phyloP scores from a whole-genome alignment of 2,797 vertebrate genomes.

The Bufotes viridis region DNA sequence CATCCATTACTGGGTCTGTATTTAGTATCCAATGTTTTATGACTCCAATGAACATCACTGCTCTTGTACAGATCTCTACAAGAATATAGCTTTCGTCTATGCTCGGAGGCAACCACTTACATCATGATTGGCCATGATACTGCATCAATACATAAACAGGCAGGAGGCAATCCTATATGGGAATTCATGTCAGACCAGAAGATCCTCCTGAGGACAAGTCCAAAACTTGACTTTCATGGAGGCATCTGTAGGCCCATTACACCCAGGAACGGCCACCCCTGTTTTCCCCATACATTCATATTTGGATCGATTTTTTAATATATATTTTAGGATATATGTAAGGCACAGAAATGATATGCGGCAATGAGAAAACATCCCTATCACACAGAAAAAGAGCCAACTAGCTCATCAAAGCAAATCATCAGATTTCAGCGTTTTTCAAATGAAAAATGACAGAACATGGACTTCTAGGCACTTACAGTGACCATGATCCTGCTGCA shows the following conservation, averaged over 20 bases:
- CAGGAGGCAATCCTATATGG: background rate
- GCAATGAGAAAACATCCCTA: background rate
- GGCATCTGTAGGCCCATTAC: background rate
- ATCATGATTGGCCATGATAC: background rate
- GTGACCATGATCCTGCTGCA: conserved; percentile 76
- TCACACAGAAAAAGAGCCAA: conserved; percentile 13
- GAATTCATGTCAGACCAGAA: background rate
- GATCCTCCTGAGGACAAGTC: background rate
- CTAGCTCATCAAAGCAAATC: conserved; percentile 21
- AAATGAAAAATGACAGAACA: conserved; percentile 73
- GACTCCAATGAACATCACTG: too few species aligned
- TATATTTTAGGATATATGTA: background rate
- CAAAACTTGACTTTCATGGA: background rate
- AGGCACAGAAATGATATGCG: background rate
- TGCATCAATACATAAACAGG: background rate
- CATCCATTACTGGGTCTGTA: too few species aligned
- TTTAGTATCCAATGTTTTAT: too few species aligned
- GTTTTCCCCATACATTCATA: background rate
- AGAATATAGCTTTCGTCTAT: too few species aligned
- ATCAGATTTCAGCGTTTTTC: conserved; percentile 13
- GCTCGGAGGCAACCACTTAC: background rate
- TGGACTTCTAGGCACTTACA: conserved; percentile 75
- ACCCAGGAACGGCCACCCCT: background rate
- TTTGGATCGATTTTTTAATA: background rate
- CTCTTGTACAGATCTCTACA: too few species aligned